Base-by-base conservation (phyloP, 2,113 vertebrate genomes). In the Corythoichthys haematopterus region DNA sequence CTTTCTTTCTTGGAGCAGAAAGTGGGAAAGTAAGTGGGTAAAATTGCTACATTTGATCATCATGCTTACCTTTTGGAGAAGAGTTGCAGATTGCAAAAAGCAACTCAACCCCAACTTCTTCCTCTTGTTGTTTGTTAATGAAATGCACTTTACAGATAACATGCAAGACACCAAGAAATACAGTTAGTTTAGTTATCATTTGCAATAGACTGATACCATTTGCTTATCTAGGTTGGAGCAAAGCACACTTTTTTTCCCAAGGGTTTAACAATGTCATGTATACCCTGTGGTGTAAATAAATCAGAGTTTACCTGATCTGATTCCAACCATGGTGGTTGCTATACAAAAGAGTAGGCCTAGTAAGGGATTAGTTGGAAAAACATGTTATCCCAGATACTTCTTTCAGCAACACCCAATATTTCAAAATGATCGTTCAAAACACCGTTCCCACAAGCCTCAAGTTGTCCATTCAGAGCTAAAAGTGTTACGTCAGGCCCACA, bases 21-120 rank as follows among this genome's bases (percentile, higher is more conserved):
- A 20, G 35, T 20, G 12, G 61, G 55, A 36, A 36, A 33, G 5
- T 28, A 10, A n/a, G 1, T 28, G 28, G 43, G 28, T 11, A 86
- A 82, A 90, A 87, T 87, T 82, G 84, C 51, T 76, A 72, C 89
- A 92, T 94, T 89, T 93, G 90, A 93, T 94, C 91, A 92, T 90
- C 85, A 89, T 86, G 70, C 82, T 73, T 71, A 82, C 85, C 71
- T 88, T 85, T 87, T 86, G 75, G 87, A 88, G 86, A 91, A 82
- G 79, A 84, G 66, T 77, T 75, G 47, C 70, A 66, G 78, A 67
- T 74, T 85, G 75, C 74, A 79, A 80, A 77, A 75, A 83, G 33
- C 33, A 35, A 36, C 76, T 43, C 62, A 81, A 47, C 2, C 61
- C 59, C 65, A 5, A 59, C 33, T 79, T 89, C 11, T 12, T 36